phyloP scores from a whole-genome alignment of 2,113 vertebrate genomes.

The Cyphotilapia sp. region DNA sequence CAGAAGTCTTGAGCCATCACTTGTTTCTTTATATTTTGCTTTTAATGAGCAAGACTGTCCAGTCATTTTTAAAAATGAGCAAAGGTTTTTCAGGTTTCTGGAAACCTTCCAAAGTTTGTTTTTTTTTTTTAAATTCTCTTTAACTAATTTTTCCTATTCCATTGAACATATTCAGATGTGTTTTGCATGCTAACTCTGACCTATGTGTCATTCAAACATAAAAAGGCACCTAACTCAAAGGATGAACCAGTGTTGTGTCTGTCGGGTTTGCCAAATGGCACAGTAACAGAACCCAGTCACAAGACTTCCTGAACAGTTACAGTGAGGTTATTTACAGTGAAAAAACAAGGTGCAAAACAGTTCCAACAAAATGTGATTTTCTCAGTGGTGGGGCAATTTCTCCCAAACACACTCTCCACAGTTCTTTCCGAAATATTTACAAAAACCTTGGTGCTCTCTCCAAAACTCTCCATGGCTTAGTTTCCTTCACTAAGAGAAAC shows the following conservation, averaged over 20 bases:
- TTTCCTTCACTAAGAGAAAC: neutral
- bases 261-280: neutral
- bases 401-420: neutral
- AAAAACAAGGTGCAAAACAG: neutral
- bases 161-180: neutral
- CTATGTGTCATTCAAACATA: neutral
- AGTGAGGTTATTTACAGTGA: neutral
- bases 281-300: neutral
- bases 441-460: neutral
- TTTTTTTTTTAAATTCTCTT: rapidly evolving
- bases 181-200: neutral
- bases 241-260: neutral
- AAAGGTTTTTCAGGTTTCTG: neutral
- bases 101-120: neutral
- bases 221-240: neutral
- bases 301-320: neutral
- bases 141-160: neutral
- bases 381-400: neutral
- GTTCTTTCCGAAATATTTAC: neutral
- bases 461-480: neutral
- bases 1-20: neutral
- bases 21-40: neutral
- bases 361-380: neutral
- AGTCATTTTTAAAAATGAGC: neutral
- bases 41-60: neutral